Evolutionary conservation across 2,888 invertebrate species (phyloP), one percentile per base, ranked within the genome.

Genomic region (Unio delphinus): DNA sequence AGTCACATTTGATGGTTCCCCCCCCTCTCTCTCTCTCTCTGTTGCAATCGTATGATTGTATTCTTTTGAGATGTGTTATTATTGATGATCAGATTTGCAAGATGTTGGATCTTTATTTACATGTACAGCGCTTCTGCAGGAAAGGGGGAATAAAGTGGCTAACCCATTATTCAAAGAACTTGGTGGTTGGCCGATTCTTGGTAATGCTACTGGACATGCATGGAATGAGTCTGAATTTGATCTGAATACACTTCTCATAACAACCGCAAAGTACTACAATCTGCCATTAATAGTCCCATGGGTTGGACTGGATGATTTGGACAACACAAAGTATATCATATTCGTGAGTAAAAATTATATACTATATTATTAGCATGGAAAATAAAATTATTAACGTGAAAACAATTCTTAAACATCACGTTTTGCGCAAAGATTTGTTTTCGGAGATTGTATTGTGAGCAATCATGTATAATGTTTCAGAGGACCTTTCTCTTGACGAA

Each of bases 221-320:
- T 96, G 96, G 96, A 91, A 92, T 67, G 56, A 93, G 92, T 83
- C 74, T 1, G 72, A 70, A 26, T 90, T 89, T 75, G 82, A 89
- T 70, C 80, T 89, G 82, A 85, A 87, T 8, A 70, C 77, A n/a
- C 76, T 87, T 8, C 93, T 95, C 86, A 95, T 95, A 3, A 80
- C 74, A 8, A 76, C 90, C n/a, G 57, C 73, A 1, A 92, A 95
- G 68, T 95, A 94, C 86, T 96, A 96, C 89, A 95, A 95, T 83
- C 54, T 75, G 17, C 80, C 86, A 15, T 66, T 89, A 1, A 71
- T 88, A 61, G 68, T 75, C 56, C 63, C 81, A 17, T 82, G 76
- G 76, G 95, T 96, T 76, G 95, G 95, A 4, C 94, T 96, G 0
- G 96, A 97, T 89, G 95, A 96, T 90, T 95, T 95, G 90, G 95